Conservation (phyloP, 2,797 vertebrate genomes). For the Ctenopoma kingsleyae region DNA sequence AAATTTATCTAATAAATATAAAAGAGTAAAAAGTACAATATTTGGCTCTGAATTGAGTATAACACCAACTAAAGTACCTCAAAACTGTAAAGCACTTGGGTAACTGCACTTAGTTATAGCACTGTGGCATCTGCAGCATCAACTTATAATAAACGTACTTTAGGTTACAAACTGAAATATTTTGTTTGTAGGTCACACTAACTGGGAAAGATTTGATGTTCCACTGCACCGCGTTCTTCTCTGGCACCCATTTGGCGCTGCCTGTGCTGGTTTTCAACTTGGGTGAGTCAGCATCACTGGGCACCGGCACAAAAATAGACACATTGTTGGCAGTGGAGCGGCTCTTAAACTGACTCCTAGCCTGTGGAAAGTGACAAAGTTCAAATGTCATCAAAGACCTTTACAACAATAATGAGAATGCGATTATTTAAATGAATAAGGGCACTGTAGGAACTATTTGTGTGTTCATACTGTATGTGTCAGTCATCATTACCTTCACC, state of each 20-base stretch:
- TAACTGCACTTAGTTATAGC: too few species aligned
- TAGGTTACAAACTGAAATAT: neutral
- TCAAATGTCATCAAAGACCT: slow-evolving; percentile 36
- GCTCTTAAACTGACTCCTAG: slow-evolving; percentile 88
- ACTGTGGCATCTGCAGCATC: neutral
- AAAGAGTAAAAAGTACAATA: too few species aligned
- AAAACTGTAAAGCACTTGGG: too few species aligned
- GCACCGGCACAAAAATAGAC: slow-evolving; percentile 87
- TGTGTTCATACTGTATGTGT: slow-evolving; percentile 34
- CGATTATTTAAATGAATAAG: slow-evolving; percentile 18
- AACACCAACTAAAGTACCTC: too few species aligned
- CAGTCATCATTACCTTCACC: slow-evolving; percentile 85
- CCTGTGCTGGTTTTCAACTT: slow-evolving; percentile 89
- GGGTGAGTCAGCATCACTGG: slow-evolving; percentile 88
- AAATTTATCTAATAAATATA: too few species aligned
- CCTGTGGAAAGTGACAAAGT: slow-evolving; percentile 69
- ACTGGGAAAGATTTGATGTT: slow-evolving; percentile 89
- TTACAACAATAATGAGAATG: neutral
- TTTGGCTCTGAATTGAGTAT: too few species aligned
- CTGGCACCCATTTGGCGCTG: slow-evolving; percentile 86
- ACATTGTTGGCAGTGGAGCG: slow-evolving; percentile 89
- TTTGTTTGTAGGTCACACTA: slow-evolving; percentile 54
- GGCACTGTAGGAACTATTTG: slow-evolving; percentile 6
- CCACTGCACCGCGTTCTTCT: slow-evolving; percentile 87
- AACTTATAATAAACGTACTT: neutral